phyloP scores from a whole-genome alignment of 2,888 invertebrate genomes.

The Drosophila niveifrons region DNA sequence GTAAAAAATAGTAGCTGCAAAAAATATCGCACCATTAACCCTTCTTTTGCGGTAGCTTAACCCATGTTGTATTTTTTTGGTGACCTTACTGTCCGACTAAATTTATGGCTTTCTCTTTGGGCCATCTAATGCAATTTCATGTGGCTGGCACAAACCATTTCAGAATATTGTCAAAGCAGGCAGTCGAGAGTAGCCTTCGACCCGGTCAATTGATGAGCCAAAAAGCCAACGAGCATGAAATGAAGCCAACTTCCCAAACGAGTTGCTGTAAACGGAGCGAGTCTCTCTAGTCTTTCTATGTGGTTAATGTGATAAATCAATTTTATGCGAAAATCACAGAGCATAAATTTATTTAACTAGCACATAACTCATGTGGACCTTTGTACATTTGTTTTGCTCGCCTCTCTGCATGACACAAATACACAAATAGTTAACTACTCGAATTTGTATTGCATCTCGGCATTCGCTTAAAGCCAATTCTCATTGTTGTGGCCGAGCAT shows the following conservation, averaged over 20 bases:
- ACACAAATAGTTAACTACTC: constrained; percentile 41
- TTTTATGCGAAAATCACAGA: constrained; percentile 82
- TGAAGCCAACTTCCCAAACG: constrained; percentile 62
- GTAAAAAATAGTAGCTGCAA: constrained; percentile 7
- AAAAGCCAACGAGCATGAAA: constrained; percentile 80
- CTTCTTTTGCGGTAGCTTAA: constrained; percentile 70
- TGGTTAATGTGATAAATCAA: constrained; percentile 83
- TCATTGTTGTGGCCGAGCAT: constrained; percentile 23
- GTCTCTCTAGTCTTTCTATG: constrained; percentile 48
- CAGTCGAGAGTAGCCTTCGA: constrained; percentile 31
- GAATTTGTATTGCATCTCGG: constrained; percentile 19
- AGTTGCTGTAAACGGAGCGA: background rate
- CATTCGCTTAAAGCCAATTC: constrained; percentile 40
- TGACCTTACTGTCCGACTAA: constrained; percentile 55
- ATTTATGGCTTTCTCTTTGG: constrained; percentile 69
- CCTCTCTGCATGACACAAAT: constrained; percentile 22
- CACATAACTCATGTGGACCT: constrained; percentile 73
- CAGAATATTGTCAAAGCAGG: constrained; percentile 39
- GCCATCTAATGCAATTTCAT: constrained; percentile 77
- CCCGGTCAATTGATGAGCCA: constrained; percentile 76
- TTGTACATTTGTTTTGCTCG: constrained; percentile 37
- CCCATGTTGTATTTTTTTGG: constrained; percentile 49
- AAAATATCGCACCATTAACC: constrained; percentile 71
- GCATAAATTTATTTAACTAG: constrained; percentile 82
- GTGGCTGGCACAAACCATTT: constrained; percentile 47